phyloP scores from a whole-genome alignment of 2,113 vertebrate species.

The Grus americana region DNA sequence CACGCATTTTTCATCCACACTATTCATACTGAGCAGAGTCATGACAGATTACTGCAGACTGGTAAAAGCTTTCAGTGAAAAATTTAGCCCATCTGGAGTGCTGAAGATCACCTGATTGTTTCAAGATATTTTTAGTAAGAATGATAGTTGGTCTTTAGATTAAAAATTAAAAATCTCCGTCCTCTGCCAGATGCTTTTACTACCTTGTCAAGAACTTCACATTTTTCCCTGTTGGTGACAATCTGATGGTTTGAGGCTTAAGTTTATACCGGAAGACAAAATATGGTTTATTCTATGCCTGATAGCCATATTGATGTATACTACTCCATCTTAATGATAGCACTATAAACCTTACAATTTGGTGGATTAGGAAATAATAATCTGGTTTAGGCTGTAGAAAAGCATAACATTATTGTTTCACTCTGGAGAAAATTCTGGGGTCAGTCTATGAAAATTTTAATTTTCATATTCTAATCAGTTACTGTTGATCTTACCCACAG shows the following conservation, averaged over 20 bases:
- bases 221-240: neutral
- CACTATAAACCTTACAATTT: neutral
- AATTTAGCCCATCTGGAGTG: neutral
- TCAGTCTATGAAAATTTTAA: neutral
- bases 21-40: neutral
- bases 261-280: neutral
- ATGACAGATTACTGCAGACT: neutral
- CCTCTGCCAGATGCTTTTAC: neutral
- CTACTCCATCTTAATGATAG: neutral
- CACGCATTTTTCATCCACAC: neutral
- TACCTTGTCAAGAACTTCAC: neutral
- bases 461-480: neutral
- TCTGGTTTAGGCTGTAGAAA: neutral
- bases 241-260: neutral
- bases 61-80: conserved; percentile 9
- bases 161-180: conserved; percentile 12
- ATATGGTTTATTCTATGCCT: neutral
- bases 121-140: conserved; percentile 31
- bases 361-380: neutral
- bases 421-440: neutral
- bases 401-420: neutral
- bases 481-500: neutral
- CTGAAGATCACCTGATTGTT: conserved; percentile 30
- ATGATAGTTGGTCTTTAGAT: conserved; percentile 33
- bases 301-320: neutral